These are phyloP conservation scores for Philereme vetulata DNA, from an alignment of 2,888 invertebrate genomes.

Conservation along the genomic window DNA sequence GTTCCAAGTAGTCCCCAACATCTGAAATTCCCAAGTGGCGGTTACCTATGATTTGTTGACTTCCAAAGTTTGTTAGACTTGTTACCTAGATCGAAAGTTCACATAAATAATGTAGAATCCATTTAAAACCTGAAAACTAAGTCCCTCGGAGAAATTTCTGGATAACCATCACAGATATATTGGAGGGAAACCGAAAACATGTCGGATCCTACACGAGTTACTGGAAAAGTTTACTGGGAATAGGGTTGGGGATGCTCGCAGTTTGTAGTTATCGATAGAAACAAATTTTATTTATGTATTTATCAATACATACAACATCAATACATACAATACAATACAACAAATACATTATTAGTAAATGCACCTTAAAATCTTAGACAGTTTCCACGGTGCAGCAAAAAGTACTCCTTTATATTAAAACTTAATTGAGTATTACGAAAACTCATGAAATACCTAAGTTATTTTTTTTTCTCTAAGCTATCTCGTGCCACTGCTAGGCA, in stretches of 20 bases:
- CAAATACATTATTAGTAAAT: no score
- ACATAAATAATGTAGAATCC: constrained; percentile 5
- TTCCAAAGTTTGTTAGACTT: not conserved
- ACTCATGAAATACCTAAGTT: no score
- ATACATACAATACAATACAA: no score
- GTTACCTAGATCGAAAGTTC: not conserved
- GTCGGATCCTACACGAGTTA: constrained; percentile 37
- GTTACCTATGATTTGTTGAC: not conserved
- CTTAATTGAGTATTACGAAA: no score
- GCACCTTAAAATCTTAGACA: no score
- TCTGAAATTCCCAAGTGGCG: not conserved
- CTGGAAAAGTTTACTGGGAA: constrained; percentile 31
- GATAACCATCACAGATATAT: constrained; percentile 33
- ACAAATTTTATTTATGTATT: not conserved
- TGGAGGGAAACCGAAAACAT: constrained; percentile 36
- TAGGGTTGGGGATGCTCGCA: constrained; percentile 14
- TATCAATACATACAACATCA: no score
- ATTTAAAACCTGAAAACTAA: constrained; percentile 7
- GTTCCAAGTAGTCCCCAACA: not conserved
- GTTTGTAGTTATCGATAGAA: constrained; percentile 23
- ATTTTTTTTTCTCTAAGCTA: no score
- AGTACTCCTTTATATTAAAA: no score
- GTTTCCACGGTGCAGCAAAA: no score
- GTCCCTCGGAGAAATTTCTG: constrained; percentile 6
- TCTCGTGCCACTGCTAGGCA: no score